A percentile compares a stretch with the other conserved stretches of the same genome.
Evolutionary conservation across 1,140 invertebrate genomes (phyloP).

Genomic region (Ridgeia piscesae): DNA sequence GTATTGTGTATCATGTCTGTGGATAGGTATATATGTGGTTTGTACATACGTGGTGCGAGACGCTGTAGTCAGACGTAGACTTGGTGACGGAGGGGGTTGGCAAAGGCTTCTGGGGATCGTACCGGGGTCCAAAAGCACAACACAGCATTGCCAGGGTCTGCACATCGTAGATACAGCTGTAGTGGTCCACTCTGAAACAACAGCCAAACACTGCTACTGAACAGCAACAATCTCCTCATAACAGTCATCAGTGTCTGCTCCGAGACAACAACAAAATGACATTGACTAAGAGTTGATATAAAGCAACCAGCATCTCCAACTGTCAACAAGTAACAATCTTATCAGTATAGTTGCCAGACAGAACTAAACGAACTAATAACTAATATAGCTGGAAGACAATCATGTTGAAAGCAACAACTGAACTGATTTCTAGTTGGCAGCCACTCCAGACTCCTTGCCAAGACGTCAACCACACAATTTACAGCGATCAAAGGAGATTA

Average conservation of each 20-base stretch:
- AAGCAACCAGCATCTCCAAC: background rate
- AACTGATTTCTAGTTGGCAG: background rate
- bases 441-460: background rate
- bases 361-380: background rate
- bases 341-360: background rate
- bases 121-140: slow-evolving; percentile 74
- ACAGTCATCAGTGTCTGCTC: background rate
- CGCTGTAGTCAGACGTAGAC: background rate
- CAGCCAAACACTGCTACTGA: background rate
- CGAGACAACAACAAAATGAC: slow-evolving; percentile 27
- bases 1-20: too few relatives aligned
- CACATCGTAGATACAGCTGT: slow-evolving; percentile 72
- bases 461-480: background rate
- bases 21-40: too few relatives aligned
- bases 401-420: background rate
- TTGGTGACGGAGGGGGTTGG: background rate
- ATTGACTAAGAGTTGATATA: background rate
- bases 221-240: background rate
- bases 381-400: background rate
- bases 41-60: background rate
- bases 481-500: background rate
- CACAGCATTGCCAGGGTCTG: slow-evolving; percentile 92
- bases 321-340: background rate
- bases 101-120: slow-evolving; percentile 21
- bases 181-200: slow-evolving; percentile 59